Conservation (phyloP, 1,140 invertebrate species). For the Plodia interpunctella region DNA sequence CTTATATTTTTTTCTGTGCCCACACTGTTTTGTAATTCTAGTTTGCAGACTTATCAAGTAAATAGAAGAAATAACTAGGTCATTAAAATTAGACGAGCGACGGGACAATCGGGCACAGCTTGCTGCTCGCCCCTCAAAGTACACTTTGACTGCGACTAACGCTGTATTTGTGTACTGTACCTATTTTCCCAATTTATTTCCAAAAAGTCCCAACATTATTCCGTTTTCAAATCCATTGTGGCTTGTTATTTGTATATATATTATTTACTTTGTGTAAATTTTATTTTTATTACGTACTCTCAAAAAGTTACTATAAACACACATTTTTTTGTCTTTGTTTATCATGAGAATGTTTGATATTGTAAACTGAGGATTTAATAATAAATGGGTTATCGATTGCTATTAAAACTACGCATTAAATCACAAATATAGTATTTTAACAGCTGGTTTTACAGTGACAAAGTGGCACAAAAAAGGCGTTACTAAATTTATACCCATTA, state of each 20-base stretch:
- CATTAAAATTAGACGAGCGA: neutral
- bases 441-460: too few relatives aligned
- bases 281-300: neutral
- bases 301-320: neutral
- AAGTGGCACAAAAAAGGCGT: too few relatives aligned
- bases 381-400: too few relatives aligned
- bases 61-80: neutral
- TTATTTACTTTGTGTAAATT: neutral
- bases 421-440: too few relatives aligned
- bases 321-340: neutral
- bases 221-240: neutral
- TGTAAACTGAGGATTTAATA: neutral
- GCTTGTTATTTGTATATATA: neutral
- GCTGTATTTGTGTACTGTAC: too few relatives aligned
- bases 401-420: too few relatives aligned
- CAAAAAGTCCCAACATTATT: neutral
- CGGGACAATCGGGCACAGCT: neutral
- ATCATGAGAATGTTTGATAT: neutral
- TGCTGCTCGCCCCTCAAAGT: neutral
- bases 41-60: slow-evolving; percentile 1
- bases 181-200: too few relatives aligned
- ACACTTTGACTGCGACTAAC: too few relatives aligned
- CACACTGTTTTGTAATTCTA: neutral
- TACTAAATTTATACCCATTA: neutral
- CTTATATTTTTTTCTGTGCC: too few relatives aligned